Evolutionary conservation across 2,113 vertebrate species (phyloP).

Genomic region (Alexandromys fortis): DNA sequence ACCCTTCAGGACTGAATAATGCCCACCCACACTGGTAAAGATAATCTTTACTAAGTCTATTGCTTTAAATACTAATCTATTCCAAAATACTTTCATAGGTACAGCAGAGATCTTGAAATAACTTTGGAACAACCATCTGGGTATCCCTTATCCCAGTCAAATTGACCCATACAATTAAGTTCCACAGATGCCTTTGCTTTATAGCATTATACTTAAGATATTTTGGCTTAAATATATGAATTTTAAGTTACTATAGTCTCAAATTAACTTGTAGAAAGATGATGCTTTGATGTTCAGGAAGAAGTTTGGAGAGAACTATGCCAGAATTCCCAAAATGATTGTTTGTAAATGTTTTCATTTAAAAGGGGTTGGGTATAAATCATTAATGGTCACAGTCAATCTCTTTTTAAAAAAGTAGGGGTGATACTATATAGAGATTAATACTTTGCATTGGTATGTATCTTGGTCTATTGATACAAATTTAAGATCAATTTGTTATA

Average conservation of each 20-base stretch:
- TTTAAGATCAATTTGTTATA: no score
- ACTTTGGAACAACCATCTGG: neutral
- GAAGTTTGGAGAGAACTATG: no score
- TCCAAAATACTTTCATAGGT: neutral
- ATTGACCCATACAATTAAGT: neutral
- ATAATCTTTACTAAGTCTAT: neutral
- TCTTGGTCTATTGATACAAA: no score
- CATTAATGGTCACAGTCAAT: no score
- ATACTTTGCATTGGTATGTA: no score
- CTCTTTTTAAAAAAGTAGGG: no score
- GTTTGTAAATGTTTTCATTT: no score
- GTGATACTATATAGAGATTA: no score
- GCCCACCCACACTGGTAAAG: neutral
- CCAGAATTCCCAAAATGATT: no score
- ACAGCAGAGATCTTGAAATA: neutral
- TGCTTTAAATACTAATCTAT: neutral
- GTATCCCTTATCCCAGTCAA: neutral
- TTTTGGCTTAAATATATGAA: neutral
- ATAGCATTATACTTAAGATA: neutral
- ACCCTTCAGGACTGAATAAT: neutral
- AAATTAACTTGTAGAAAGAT: neutral
- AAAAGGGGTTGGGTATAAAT: no score
- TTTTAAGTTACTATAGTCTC: conserved; percentile 1
- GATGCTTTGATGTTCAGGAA: neutral
- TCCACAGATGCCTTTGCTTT: neutral